A percentile compares a stretch with the other conserved stretches of the same genome.
Conservation (phyloP, 2,113 vertebrate genomes). For the Ophiodon elongatus region DNA sequence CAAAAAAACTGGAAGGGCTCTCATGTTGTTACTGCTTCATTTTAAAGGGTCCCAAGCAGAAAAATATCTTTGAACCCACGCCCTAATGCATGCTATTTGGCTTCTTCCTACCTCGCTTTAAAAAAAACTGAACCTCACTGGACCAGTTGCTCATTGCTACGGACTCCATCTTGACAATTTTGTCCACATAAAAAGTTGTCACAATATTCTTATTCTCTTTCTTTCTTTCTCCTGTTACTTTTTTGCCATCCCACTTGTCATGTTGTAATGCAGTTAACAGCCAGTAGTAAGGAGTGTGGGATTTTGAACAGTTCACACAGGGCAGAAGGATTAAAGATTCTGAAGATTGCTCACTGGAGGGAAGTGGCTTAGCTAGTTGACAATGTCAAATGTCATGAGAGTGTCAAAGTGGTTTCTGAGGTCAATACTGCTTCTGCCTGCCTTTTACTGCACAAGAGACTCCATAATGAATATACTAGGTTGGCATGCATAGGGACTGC, state of each 20-base stretch:
- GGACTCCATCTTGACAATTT: not conserved
- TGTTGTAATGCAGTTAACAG: conserved; percentile 1
- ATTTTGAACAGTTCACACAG: conserved; percentile 21
- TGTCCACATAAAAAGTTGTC: no score
- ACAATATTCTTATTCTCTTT: not conserved
- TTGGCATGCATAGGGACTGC: not conserved
- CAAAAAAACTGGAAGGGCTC: not conserved
- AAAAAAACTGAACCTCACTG: not conserved
- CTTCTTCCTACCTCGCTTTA: not conserved
- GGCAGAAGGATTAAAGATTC: conserved; percentile 41
- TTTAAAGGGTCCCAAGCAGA: not conserved
- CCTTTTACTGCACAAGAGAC: no score
- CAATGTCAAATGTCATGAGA: not conserved
- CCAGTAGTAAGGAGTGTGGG: conserved; percentile 19
- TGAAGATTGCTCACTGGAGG: conserved; percentile 23
- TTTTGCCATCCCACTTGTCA: not conserved
- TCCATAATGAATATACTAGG: not conserved
- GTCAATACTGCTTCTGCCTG: not conserved
- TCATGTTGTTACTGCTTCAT: not conserved
- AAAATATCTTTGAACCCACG: not conserved
- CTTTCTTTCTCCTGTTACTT: not conserved
- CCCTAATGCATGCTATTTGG: not conserved
- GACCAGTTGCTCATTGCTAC: not conserved
- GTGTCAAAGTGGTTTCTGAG: conserved; percentile 23
- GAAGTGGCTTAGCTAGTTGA: not conserved